Evolutionary conservation across 2,888 invertebrate genomes (phyloP).

Genomic region (Cataglyphis altisquamis): DNA sequence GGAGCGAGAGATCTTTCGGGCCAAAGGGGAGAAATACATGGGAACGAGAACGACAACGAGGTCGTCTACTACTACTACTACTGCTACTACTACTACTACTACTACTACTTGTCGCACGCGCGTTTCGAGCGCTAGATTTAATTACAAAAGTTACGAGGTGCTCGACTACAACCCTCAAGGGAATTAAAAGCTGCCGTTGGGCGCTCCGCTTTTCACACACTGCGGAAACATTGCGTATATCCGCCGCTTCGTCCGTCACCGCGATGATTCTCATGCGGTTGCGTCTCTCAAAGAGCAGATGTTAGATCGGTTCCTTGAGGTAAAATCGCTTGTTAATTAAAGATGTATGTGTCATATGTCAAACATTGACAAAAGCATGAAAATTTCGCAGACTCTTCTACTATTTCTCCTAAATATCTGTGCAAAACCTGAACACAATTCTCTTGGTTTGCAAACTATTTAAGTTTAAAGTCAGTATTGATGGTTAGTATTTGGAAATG

Average conservation of each 20-base stretch:
- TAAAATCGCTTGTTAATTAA: too few relatives aligned
- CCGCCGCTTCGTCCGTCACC: slow-evolving; percentile 25
- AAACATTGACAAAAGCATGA: too few relatives aligned
- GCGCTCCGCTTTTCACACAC: slow-evolving; percentile 35
- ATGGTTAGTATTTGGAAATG: too few relatives aligned
- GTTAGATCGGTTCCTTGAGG: not conserved
- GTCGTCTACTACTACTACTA: not conserved
- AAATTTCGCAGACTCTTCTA: too few relatives aligned
- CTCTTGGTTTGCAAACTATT: too few relatives aligned
- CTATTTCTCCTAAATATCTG: too few relatives aligned
- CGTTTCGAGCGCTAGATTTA: slow-evolving; percentile 71
- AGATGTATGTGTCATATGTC: too few relatives aligned
- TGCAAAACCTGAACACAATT: too few relatives aligned
- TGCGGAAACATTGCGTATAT: slow-evolving; percentile 47
- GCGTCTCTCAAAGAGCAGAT: not conserved
- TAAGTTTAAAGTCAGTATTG: too few relatives aligned
- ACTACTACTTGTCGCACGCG: slow-evolving; percentile 23
- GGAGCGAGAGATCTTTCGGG: not conserved
- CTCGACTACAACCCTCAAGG: slow-evolving; percentile 60
- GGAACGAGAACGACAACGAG: slow-evolving; percentile 13
- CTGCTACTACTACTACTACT: not conserved
- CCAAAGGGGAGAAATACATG: slow-evolving; percentile 24
- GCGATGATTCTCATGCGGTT: slow-evolving; percentile 32
- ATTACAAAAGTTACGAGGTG: slow-evolving; percentile 77
- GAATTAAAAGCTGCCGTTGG: slow-evolving; percentile 52